phyloP scores from a whole-genome alignment of 2,797 vertebrate species.

The Schizopygopsis pylzovi region DNA sequence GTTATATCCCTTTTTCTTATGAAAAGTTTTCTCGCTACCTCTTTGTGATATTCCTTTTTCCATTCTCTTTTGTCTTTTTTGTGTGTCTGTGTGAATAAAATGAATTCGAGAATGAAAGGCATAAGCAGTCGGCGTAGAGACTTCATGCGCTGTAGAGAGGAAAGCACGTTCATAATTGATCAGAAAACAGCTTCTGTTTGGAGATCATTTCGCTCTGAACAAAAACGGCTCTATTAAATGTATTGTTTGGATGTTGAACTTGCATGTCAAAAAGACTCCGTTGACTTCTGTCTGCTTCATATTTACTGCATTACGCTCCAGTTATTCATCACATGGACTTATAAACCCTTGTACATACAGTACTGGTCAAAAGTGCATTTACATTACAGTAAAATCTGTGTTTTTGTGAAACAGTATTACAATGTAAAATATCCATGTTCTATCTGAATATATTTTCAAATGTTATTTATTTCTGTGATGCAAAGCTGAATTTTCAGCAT shows the following conservation, averaged over 20 bases:
- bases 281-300: neutral
- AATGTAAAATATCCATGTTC: neutral
- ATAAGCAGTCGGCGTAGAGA: neutral
- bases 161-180: conserved; percentile 15
- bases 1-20: neutral
- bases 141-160: neutral
- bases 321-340: neutral
- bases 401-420: neutral
- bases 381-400: neutral
- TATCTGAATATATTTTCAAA: too few species aligned
- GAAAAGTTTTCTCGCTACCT: neutral
- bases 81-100: conserved; percentile 13
- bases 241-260: neutral
- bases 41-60: neutral
- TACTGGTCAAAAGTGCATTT: neutral
- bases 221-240: neutral
- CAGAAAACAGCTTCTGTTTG: conserved; percentile 19
- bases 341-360: neutral
- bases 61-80: conserved; percentile 1
- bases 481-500: too few species aligned
- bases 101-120: conserved; percentile 6
- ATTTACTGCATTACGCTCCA: neutral
- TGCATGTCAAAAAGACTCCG: neutral
- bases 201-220: neutral
- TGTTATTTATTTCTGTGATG: too few species aligned